Base-by-base conservation (phyloP, 1,140 invertebrate genomes). In the Coelopa frigida region DNA sequence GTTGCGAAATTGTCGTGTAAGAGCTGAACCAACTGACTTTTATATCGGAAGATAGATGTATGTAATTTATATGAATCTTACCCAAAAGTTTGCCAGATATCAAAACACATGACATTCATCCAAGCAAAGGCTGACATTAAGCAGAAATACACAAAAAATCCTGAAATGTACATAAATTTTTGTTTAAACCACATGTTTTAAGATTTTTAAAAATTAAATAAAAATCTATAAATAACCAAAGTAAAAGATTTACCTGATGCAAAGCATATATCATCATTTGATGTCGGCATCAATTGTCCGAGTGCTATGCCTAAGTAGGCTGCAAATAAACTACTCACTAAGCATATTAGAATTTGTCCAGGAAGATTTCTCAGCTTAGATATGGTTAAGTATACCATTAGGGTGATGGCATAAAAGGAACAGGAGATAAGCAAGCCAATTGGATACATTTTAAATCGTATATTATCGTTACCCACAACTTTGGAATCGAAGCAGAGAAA, bases 21-120 rank as follows among this genome's bases (percentile, higher is more conserved):
- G n/a, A n/a, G n/a, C n/a, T n/a, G n/a, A n/a, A n/a, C n/a, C n/a
- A n/a, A n/a, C n/a, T n/a, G n/a, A n/a, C n/a, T n/a, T n/a, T 7
- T 35, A 14, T 10, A 10, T 3, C 7, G 4, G 33, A 15, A 14
- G 17, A 36, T 35, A 14, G 20, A 18, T 14, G 12, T 18, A 35
- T 35, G 12, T 3, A 10, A 10, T 35, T 12, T 39, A 22, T 10
- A 15, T 24, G 29, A 23, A n/a, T 40, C 46, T 81, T 73, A 87
- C 84, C 83, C 83, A 70, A 87, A 87, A 41, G 89, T 90, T 73
- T 83, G 82, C 80, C 84, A 91, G 59, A 90, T 87, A 66, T 93
- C 87, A 61, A 89, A 83, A 55, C 88, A 88, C 80, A 92, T 91
- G 31, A 89, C 80, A 68, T 86, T 88, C 60, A 94, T 79, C 92